These are phyloP conservation scores for Drosophila planitibia DNA, from an alignment of 2,888 invertebrate species.

Conservation along the genomic window DNA sequence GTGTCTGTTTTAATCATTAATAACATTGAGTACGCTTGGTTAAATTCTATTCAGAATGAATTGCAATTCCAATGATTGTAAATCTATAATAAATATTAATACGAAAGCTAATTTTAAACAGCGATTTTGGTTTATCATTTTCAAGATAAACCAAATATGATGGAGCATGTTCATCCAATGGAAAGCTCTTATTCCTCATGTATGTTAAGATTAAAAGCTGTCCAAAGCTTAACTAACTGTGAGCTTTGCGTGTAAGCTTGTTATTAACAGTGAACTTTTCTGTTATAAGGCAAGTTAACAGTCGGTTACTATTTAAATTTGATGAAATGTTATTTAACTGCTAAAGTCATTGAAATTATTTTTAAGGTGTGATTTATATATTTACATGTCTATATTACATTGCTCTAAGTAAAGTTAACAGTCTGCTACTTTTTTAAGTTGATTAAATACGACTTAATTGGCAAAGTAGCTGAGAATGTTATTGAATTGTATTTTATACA, in stretches of 20 bases:
- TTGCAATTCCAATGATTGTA: not conserved
- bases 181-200: not conserved
- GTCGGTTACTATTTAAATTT: slow-evolving; percentile 9
- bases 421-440: slow-evolving; percentile 1
- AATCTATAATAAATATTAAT: not conserved
- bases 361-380: not conserved
- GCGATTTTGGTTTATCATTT: not conserved
- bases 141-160: not conserved
- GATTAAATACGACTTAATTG: too few species aligned
- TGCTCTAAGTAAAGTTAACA: slow-evolving; percentile 15
- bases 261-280: slow-evolving; percentile 13
- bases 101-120: not conserved
- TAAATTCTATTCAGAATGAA: not conserved
- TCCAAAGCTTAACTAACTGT: not conserved
- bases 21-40: not conserved
- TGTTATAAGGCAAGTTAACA: slow-evolving; percentile 31
- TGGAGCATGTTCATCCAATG: not conserved
- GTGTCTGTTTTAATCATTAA: slow-evolving; percentile 1
- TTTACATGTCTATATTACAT: not conserved
- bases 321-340: not conserved
- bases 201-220: not conserved
- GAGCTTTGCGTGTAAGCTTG: slow-evolving; percentile 7
- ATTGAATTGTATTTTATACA: not conserved
- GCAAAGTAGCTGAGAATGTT: too few species aligned
- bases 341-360: too few species aligned